Conservation (phyloP, 2,888 invertebrate genomes). For the Tinea trinotella region DNA sequence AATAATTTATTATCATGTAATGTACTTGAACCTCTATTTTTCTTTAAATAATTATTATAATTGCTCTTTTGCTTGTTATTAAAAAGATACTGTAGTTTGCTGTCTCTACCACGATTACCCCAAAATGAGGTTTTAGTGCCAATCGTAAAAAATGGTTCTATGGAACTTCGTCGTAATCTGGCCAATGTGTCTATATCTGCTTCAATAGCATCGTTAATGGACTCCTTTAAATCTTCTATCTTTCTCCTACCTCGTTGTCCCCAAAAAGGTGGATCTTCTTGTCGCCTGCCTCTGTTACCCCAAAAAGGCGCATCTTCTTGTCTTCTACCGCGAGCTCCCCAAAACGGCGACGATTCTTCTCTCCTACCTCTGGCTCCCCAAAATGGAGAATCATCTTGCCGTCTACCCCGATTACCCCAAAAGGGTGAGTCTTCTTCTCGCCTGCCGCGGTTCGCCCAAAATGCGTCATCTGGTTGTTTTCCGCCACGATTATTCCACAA, state of each 20-base stretch:
- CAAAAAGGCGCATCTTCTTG: slow-evolving; percentile 48
- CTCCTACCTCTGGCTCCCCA: slow-evolving; percentile 51
- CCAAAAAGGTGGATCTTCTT: slow-evolving; percentile 33
- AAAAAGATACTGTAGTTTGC: slow-evolving; percentile 38
- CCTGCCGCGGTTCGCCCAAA: slow-evolving; percentile 33
- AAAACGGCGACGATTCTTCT: slow-evolving; percentile 30
- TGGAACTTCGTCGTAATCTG: slow-evolving; percentile 31
- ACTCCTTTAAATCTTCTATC: slow-evolving; percentile 38
- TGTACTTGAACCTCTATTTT: slow-evolving; percentile 29
- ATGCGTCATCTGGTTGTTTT: slow-evolving; percentile 26
- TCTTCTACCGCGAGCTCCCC: slow-evolving; percentile 35
- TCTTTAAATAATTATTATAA: slow-evolving; percentile 21
- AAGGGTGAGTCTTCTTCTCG: slow-evolving; percentile 24
- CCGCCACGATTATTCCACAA: slow-evolving; percentile 40
- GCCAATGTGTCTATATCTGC: slow-evolving; percentile 39
- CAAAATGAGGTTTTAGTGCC: slow-evolving; percentile 33
- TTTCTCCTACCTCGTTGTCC: slow-evolving; percentile 34
- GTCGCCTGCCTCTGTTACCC: slow-evolving; percentile 54
- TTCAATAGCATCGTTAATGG: slow-evolving; percentile 39
- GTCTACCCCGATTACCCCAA: slow-evolving; percentile 33
- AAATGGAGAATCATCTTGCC: slow-evolving; percentile 37
- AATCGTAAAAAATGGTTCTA: slow-evolving; percentile 19
- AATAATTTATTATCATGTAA: slow-evolving; percentile 53
- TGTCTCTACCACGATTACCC: slow-evolving; percentile 39
- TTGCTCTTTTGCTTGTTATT: slow-evolving; percentile 22